These are phyloP conservation scores for Diploptera punctata DNA, from an alignment of 2,888 invertebrate genomes.

Conservation along the genomic window DNA sequence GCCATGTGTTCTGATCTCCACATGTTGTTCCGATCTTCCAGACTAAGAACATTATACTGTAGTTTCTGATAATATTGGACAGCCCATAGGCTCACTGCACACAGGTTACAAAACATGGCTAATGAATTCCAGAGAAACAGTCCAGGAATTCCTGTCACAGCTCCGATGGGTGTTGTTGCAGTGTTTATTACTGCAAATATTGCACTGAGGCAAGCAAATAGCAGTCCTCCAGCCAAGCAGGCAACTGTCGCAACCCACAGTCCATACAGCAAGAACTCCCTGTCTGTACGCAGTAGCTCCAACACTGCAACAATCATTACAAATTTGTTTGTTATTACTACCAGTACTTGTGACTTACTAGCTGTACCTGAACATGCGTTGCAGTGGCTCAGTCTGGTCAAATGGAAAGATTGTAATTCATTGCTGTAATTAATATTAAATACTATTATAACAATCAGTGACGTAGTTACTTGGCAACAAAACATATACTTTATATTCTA, in stretches of 20 bases:
- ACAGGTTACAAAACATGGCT: slow-evolving; percentile 75
- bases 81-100: slow-evolving; percentile 82
- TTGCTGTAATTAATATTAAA: too few relatives aligned
- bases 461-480: too few relatives aligned
- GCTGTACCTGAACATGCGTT: too few relatives aligned
- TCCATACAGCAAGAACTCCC: slow-evolving; percentile 69
- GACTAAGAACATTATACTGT: slow-evolving; percentile 81
- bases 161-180: slow-evolving; percentile 74
- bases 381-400: too few relatives aligned
- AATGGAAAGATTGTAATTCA: too few relatives aligned
- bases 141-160: slow-evolving; percentile 71
- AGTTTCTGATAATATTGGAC: slow-evolving; percentile 83
- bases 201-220: slow-evolving; percentile 69
- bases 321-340: too few relatives aligned
- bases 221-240: slow-evolving; percentile 70
- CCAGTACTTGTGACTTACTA: too few relatives aligned
- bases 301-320: slow-evolving; percentile 60
- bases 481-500: too few relatives aligned
- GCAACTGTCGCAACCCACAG: slow-evolving; percentile 80
- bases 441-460: too few relatives aligned
- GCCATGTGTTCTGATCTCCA: slow-evolving; percentile 87
- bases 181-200: slow-evolving; percentile 82
- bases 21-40: slow-evolving; percentile 76
- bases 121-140: slow-evolving; percentile 79
- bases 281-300: slow-evolving; percentile 66